Conservation (phyloP, 2,113 vertebrate genomes). For the Paramormyrops kingsleyae region DNA sequence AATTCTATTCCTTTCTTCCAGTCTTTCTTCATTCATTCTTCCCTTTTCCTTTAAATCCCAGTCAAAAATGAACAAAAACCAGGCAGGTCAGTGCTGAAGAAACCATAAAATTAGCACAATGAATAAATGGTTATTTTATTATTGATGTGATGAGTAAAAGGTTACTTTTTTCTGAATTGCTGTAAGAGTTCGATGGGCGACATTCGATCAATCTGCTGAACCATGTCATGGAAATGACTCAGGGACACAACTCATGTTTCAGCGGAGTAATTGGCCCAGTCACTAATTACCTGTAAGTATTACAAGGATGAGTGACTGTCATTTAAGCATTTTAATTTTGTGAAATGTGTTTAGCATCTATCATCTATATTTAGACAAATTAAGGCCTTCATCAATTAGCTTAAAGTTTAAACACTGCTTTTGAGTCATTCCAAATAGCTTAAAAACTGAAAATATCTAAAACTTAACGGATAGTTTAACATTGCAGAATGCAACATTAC, state of each 20-base stretch:
- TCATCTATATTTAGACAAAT: constrained; percentile 38
- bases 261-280: constrained; percentile 76
- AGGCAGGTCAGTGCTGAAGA: neutral
- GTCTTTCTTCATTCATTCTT: neutral
- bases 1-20: neutral
- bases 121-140: neutral
- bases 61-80: neutral
- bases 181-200: constrained; percentile 65
- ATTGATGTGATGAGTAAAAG: neutral
- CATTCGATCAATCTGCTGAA: constrained; percentile 70
- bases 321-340: constrained; percentile 71
- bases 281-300: constrained; percentile 74
- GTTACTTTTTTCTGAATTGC: constrained; percentile 27
- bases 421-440: neutral
- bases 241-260: constrained; percentile 72
- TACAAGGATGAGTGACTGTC: constrained; percentile 78
- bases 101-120: neutral
- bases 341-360: constrained; percentile 46
- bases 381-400: neutral
- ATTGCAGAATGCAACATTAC: neutral
- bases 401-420: neutral
- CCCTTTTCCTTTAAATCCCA: neutral
- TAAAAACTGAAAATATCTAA: neutral
- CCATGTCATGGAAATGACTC: constrained; percentile 66
- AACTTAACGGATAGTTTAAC: neutral